Percentiles rank a stretch among this genome's conserved stretches.
Conservation (phyloP, 2,113 vertebrate genomes). For the Mugil cephalus region DNA sequence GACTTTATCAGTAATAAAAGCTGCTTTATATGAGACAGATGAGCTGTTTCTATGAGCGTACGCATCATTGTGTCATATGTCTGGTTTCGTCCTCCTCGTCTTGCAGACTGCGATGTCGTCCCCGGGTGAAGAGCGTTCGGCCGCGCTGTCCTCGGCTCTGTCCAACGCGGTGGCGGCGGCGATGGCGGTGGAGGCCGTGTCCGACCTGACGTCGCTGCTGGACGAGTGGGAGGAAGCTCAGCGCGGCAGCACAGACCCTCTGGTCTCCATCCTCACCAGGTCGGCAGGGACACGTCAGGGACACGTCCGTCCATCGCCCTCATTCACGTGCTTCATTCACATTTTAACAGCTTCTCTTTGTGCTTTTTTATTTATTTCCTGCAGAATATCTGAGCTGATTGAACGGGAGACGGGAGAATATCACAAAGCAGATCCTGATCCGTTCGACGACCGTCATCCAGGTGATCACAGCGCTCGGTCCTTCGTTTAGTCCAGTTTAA, state of each 20-base stretch:
- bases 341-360: not conserved
- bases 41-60: too few species aligned
- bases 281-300: constrained; percentile 76
- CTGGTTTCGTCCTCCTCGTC: not conserved
- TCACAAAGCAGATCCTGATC: constrained; percentile 94
- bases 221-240: constrained; percentile 93
- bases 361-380: not conserved
- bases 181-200: constrained; percentile 89
- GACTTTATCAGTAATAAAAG: too few species aligned
- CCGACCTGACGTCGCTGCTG: constrained; percentile 90
- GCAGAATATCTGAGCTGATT: constrained; percentile 95
- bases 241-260: constrained; percentile 87
- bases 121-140: not conserved
- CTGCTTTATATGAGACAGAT: too few species aligned
- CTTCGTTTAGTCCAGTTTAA: too few species aligned
- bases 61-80: too few species aligned
- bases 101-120: constrained; percentile 52
- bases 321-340: too few species aligned
- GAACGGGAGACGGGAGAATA: constrained; percentile 94
- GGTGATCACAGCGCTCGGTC: too few species aligned
- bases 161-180: constrained; percentile 77
- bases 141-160: constrained; percentile 19
- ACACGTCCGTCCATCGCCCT: too few species aligned
- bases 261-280: constrained; percentile 93
- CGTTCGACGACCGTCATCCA: constrained; percentile 97